Conservation (phyloP, 2,888 invertebrate genomes). For the Ernsta delagoae region DNA sequence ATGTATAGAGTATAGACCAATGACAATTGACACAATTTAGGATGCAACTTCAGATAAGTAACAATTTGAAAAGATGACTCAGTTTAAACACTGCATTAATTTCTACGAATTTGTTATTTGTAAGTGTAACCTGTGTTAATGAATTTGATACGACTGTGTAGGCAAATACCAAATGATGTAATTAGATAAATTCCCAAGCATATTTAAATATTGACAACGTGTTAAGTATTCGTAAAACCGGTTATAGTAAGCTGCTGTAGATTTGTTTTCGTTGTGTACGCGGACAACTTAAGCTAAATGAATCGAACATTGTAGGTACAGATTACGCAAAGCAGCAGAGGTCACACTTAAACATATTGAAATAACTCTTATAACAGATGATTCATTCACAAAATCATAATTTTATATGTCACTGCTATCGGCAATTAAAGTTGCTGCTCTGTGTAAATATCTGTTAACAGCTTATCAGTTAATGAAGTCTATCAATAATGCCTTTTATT, state of each 20-base stretch:
- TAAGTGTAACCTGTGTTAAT: no score
- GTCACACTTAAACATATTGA: background rate
- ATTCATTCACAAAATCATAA: background rate
- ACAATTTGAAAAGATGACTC: background rate
- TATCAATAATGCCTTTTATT: no score
- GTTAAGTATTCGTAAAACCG: background rate
- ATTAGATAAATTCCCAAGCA: background rate
- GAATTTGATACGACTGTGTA: no score
- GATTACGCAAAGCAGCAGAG: conserved; percentile 9
- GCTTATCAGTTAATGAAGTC: background rate
- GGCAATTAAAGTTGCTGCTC: background rate
- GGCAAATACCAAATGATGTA: no score
- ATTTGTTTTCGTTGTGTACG: conserved; percentile 1
- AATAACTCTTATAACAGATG: background rate
- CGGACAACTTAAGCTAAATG: background rate
- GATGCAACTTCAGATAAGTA: background rate
- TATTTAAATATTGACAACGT: conserved; percentile 3
- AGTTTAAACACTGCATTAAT: no score
- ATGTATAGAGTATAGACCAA: no score
- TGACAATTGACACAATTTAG: conserved; percentile 1
- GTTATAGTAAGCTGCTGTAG: background rate
- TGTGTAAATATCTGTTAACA: background rate
- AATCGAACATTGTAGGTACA: background rate
- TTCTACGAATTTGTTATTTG: no score
- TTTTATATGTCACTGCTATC: background rate